Evolutionary conservation across 2,113 vertebrate genomes (phyloP), one percentile per base, ranked within the genome.

Genomic region (Misgurnus mizolepis): DNA sequence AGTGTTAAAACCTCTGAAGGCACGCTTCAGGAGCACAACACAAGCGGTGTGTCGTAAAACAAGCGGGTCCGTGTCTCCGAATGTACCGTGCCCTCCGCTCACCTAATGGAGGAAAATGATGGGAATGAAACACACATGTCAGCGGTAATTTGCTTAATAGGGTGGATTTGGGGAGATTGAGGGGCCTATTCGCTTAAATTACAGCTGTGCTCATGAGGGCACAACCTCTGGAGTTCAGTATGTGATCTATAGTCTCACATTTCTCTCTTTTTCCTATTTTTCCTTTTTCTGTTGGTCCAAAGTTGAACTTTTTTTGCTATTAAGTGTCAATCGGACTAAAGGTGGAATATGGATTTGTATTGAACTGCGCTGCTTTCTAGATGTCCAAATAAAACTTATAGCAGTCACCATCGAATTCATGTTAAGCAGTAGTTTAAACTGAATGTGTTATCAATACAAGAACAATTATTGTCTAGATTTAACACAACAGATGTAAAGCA

Each of bases 21-120:
- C 14, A 34, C 14, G 40, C 53, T 58, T 22, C 10, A 41, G 34
- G 80, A 5, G 17, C 3, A 17, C 50, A 50, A 68, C 12, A 50
- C 47, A 11, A 40, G 61, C 76, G 34, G 17, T 8, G 45, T 77
- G 83, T 72, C 81, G 83, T 88, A 64, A 88, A 90, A 90, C 85
- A 88, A 70, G 86, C 84, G 70, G 78, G 65, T 83, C 83, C 79
- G 55, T 7, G 12, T 64, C 79, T 79, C 82, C 80, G 82, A 87
- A 88, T 60, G 66, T 85, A 82, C 87, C 83, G 75, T 14, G 17
- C 88, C 40, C 61, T 58, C 50, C 82, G 76, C 79, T 75, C 72
- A 64, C 55, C 39, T 64, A 72, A 70, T 27, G 58, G 62, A n/a
- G 47, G 45, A 58, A 68, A 78, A 50, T 45, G 10, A 4, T 53